Conservation (phyloP, 2,113 vertebrate species). For the Stigmatopora nigra region DNA sequence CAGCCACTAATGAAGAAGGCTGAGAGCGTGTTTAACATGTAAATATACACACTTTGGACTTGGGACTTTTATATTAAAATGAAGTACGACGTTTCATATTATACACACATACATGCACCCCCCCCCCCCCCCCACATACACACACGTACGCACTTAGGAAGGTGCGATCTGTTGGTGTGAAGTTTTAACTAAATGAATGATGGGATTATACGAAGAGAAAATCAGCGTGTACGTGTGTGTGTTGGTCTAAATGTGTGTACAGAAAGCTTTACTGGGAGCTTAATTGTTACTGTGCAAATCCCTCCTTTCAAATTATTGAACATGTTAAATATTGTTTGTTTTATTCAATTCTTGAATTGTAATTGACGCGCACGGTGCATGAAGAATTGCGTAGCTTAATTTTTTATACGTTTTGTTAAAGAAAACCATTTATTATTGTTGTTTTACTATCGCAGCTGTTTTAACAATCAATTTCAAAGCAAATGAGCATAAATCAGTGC, state of each 20-base stretch:
- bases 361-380: no score
- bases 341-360: background rate
- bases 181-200: slow-evolving; percentile 9
- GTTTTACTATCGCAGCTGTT: background rate
- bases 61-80: background rate
- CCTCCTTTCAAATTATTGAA: slow-evolving; percentile 5
- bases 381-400: background rate
- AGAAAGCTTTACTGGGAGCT: background rate
- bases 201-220: background rate
- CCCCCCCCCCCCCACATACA: background rate
- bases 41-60: background rate
- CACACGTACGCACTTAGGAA: background rate
- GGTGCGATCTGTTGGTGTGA: slow-evolving; percentile 5
- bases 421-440: background rate
- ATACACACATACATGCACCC: background rate
- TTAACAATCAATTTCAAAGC: background rate
- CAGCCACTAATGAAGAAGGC: background rate
- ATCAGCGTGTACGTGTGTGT: background rate
- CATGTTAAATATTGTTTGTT: background rate
- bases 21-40: background rate
- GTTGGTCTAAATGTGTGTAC: background rate
- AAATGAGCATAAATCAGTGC: background rate
- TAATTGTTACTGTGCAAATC: background rate
- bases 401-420: background rate
- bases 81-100: background rate